Evolutionary conservation across 2,113 vertebrate species (phyloP).

Genomic region (Tragelaphus strepsiceros): DNA sequence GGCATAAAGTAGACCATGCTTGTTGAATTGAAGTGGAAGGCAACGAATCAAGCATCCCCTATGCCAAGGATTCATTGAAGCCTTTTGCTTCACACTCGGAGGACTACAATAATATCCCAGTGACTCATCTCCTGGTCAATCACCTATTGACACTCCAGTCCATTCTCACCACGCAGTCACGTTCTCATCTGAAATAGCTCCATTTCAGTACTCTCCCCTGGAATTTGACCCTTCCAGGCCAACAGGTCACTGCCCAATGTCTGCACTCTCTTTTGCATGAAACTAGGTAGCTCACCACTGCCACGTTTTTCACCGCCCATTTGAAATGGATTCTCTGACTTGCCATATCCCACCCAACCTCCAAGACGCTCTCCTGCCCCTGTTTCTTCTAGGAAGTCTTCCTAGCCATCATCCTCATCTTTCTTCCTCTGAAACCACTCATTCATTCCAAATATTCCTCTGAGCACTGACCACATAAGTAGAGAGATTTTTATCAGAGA

Average conservation of each 20-base stretch:
- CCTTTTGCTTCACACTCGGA: constrained; percentile 9
- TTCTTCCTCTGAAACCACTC: background rate
- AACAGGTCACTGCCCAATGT: background rate
- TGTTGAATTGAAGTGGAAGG: constrained; percentile 29
- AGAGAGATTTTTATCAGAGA: background rate
- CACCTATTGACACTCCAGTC: background rate
- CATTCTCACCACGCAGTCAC: background rate
- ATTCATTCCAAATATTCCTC: background rate
- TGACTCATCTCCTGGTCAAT: background rate
- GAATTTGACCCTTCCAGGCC: background rate
- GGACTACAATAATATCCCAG: background rate
- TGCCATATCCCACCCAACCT: background rate
- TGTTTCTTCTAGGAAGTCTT: background rate
- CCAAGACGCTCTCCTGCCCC: background rate
- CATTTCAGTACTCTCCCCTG: background rate
- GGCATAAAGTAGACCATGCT: background rate
- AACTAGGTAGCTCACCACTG: background rate
- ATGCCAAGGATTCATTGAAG: background rate
- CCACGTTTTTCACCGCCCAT: background rate
- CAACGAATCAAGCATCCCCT: background rate
- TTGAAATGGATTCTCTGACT: background rate
- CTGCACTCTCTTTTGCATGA: background rate
- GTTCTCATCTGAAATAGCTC: background rate
- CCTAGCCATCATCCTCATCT: background rate
- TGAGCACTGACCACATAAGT: background rate